Base-by-base conservation (phyloP, 2,113 vertebrate species). In the Chlamydotis undulata region DNA sequence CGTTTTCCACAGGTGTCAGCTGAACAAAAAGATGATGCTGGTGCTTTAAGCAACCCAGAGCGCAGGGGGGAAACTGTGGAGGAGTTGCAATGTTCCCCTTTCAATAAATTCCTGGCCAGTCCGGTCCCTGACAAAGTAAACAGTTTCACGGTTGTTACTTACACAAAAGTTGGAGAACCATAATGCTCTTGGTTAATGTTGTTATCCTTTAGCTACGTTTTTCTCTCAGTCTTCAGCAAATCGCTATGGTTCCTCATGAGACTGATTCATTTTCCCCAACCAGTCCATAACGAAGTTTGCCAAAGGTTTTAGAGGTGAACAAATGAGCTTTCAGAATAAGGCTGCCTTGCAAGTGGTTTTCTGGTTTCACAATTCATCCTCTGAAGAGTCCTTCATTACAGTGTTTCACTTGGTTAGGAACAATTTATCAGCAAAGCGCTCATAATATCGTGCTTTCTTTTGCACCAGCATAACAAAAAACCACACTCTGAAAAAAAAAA, bases 81-180 rank as follows among this genome's bases (percentile, higher is more conserved):
- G 63, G 33, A 67, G 41, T 33, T 35, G 31, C 15, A 4, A 1
- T 21, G 18, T 69, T 21, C 35, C 14, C 5, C 65, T 49, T 52
- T 49, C 50, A 33, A 10, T 43, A 33, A 33, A 19, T 21, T 75
- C 33, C 63, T 86, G 83, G 53, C 67, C 14, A 26, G 49, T 19
- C 1, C 0, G 0, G 17, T 45, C 31, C 33, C 22, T 67, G 45
- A 31, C 37, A 37, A 26, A 90, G n/a, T 26, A 26, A 68, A 49
- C 7, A 12, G 7, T 56, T 61, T 26, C 10, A 4, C 52, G 52
- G 50, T 31, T 41, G 6, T 55, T 55, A 16, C 17, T 57, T 60
- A 17, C 7, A 22, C 7, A 31, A 15, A 24, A 23, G 21, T 9
- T n/a, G 22, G 52, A 53, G 31, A 94, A 23, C 8, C 0, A 0